Conservation (phyloP, 1,140 invertebrate genomes). For the Heliconius himera region DNA sequence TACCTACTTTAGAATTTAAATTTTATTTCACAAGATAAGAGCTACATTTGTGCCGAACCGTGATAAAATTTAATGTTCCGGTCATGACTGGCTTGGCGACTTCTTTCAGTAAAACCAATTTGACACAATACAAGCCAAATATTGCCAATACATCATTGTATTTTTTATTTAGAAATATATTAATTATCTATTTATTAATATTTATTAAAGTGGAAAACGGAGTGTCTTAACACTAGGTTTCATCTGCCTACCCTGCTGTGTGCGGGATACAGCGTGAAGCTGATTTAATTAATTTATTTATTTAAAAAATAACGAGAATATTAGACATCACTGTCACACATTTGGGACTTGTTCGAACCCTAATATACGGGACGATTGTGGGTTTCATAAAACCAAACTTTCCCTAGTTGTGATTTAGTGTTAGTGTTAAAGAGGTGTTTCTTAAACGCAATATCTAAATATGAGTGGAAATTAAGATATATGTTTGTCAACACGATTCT, state of each 20-base stretch:
- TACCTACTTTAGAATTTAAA: conserved; percentile 5
- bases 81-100: neutral
- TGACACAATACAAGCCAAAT: neutral
- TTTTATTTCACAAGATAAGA: conserved; percentile 5
- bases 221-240: no score
- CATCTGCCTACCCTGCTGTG: no score
- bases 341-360: neutral
- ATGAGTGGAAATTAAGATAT: neutral
- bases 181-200: neutral
- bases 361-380: neutral
- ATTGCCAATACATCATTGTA: neutral
- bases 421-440: neutral
- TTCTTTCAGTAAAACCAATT: neutral
- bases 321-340: neutral
- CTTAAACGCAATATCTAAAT: neutral
- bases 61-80: conserved; percentile 1
- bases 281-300: no score
- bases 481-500: neutral
- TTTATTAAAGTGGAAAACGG: no score
- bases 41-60: conserved; percentile 1
- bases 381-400: neutral
- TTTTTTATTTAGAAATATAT: neutral
- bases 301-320: neutral
- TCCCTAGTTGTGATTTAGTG: neutral
- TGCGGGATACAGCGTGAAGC: no score